Conservation (phyloP, 2,113 vertebrate species). For the Rallus limicola region DNA sequence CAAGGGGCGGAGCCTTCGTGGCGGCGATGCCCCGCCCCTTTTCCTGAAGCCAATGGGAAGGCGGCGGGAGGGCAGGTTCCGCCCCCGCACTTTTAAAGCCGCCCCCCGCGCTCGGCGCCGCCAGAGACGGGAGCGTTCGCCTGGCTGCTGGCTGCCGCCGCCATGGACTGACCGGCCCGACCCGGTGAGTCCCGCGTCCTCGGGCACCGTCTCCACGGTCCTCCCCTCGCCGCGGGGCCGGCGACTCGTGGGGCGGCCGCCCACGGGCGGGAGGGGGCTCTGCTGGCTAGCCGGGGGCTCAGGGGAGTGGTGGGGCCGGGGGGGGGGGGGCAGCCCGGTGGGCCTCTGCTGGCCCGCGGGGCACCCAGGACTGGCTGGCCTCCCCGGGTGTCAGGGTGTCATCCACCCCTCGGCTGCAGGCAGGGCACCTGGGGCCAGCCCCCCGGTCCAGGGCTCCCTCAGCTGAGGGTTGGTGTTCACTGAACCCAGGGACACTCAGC, state of each 20-base stretch:
- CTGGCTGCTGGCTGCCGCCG: fast-evolving
- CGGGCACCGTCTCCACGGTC: background rate
- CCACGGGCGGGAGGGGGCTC: background rate
- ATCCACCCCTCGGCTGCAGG: background rate
- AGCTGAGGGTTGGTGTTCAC: background rate
- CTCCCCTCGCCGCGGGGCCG: too few species aligned
- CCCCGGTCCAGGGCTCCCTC: background rate
- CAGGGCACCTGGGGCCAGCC: background rate
- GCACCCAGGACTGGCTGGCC: background rate
- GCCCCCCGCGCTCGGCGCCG: background rate
- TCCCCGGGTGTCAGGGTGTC: background rate
- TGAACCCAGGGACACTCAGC: background rate
- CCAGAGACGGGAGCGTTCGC: background rate
- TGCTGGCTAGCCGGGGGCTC: background rate
- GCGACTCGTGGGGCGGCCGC: background rate
- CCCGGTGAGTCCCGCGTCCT: constrained; percentile 6
- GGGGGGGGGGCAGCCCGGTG: background rate
- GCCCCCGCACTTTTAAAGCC: background rate
- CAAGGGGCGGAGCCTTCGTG: background rate
- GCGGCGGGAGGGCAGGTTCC: background rate
- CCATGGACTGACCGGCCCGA: constrained; percentile 4
- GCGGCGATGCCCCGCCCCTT: background rate
- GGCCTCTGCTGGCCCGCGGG: background rate
- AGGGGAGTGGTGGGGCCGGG: background rate
- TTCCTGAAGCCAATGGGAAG: background rate